Evolutionary conservation across 2,113 vertebrate genomes (phyloP).

Genomic region (Ivindomyrus marchei): DNA sequence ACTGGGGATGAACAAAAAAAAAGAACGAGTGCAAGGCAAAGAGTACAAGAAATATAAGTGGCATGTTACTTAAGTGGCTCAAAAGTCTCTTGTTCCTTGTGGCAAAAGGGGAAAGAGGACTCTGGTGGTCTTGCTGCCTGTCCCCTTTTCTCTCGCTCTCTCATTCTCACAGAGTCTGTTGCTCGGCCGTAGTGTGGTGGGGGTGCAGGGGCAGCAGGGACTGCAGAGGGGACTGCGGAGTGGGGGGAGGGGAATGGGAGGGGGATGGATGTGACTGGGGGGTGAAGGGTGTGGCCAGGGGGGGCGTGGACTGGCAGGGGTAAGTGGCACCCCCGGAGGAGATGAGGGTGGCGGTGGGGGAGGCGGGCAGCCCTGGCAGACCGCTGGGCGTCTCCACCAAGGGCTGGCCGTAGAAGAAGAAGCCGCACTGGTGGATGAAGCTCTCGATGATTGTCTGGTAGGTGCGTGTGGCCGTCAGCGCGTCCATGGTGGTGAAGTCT

Average conservation of each 20-base stretch:
- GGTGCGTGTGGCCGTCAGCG: conserved; percentile 83
- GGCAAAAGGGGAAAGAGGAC: not conserved
- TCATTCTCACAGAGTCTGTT: conserved; percentile 74
- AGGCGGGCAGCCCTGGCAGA: conserved; percentile 54
- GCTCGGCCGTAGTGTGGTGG: conserved; percentile 67
- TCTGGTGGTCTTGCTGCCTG: not conserved
- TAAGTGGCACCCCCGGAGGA: conserved; percentile 38
- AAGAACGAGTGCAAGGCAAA: conserved; percentile 41
- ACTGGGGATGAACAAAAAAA: not conserved
- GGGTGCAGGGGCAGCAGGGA: conserved; percentile 67
- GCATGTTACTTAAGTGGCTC: conserved; percentile 17
- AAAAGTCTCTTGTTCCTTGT: conserved; percentile 23
- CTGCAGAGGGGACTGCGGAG: conserved; percentile 72
- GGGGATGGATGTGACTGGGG: conserved; percentile 55
- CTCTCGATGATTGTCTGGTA: conserved; percentile 97
- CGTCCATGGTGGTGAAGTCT: conserved; percentile 91
- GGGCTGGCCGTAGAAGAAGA: conserved; percentile 85
- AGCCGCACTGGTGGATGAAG: conserved; percentile 88
- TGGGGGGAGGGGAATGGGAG: conserved; percentile 68
- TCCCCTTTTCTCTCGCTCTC: conserved; percentile 12
- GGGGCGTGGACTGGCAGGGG: conserved; percentile 50
- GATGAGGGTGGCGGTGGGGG: conserved; percentile 38
- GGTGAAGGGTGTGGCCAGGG: conserved; percentile 45
- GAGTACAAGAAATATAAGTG: not conserved
- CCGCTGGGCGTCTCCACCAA: conserved; percentile 66